Base-by-base conservation (phyloP, 2,888 invertebrate species). In the Seira sanloemensis region DNA sequence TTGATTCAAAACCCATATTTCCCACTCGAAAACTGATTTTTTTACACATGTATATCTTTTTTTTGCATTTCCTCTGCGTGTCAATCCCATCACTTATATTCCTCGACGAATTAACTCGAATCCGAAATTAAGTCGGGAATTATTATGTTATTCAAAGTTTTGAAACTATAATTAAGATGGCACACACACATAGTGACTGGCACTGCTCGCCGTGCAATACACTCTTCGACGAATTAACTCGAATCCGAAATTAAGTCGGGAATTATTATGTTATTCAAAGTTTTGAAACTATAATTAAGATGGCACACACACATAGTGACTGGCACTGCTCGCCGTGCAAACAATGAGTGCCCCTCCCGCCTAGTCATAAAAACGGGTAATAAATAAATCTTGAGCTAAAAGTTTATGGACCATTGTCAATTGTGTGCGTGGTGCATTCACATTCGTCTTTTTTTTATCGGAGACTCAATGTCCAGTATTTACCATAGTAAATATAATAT, bases 21-120 rank as follows among this genome's bases (percentile, higher is more conserved):
- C 37, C 37, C 37, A 9, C 12, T 37, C 37, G 12, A 9, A 12
- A 37, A 12, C 37, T 37, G 37, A 12, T 9, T 5, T 37, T 12
- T 37, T 37, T 37, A 37, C 5, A 9, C 5, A 12, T 12, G 37
- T 37, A 12, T 37, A 24, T 72, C 25, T 9, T 54, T 21, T 50
- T 54, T 75, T 37, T 73, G 73, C 21, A 26, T 66, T 62, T 46
- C 37, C 25, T 72, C 77, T 58, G 50, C 72, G 83, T 78, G 83
- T 78, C 83, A 83, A 83, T 78, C 78, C 68, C 78, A 27, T 73
- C 83, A 83, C 83, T 65, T 71, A 12, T n/a, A n/a, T n/a, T n/a
- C n/a, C n/a, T n/a, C n/a, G n/a, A n/a, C n/a, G n/a, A n/a, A n/a
- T n/a, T n/a, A n/a, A n/a, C n/a, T n/a, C n/a, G n/a, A n/a, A n/a